Conservation (phyloP, 1,140 invertebrate species). For the Bombus turneri region DNA sequence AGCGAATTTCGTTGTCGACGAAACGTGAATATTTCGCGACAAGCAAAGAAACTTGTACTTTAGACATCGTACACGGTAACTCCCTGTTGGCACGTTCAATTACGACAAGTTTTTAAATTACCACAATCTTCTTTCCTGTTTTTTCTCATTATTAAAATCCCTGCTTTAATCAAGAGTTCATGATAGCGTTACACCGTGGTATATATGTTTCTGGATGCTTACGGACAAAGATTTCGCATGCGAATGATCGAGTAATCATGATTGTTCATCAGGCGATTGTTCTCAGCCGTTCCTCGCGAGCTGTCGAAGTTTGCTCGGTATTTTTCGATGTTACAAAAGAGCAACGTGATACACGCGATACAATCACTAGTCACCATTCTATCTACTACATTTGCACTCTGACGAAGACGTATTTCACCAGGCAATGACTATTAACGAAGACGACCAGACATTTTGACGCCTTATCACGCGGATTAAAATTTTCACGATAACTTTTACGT, state of each 20-base stretch:
- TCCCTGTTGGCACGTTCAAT: background rate
- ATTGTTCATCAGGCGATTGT: background rate
- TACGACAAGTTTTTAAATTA: background rate
- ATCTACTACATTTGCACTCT: too few relatives aligned
- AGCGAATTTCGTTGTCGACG: background rate
- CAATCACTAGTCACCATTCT: background rate
- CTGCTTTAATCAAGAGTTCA: background rate
- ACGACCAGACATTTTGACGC: background rate
- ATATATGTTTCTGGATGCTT: background rate
- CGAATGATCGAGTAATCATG: background rate
- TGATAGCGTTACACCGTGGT: background rate
- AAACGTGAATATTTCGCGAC: background rate
- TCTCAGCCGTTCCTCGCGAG: background rate
- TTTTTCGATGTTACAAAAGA: conserved; percentile 18
- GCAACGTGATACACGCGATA: background rate
- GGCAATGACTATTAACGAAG: background rate
- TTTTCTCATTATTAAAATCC: background rate
- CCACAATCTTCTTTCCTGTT: background rate
- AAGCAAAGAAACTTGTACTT: conserved; percentile 1
- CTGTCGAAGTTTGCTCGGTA: background rate
- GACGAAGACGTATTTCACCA: background rate
- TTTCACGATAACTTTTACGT: background rate
- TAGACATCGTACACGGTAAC: background rate
- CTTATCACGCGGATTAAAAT: background rate
- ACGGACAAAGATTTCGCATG: background rate